phyloP scores from a whole-genome alignment of 2,113 vertebrate genomes.

The Morone chrysops region DNA sequence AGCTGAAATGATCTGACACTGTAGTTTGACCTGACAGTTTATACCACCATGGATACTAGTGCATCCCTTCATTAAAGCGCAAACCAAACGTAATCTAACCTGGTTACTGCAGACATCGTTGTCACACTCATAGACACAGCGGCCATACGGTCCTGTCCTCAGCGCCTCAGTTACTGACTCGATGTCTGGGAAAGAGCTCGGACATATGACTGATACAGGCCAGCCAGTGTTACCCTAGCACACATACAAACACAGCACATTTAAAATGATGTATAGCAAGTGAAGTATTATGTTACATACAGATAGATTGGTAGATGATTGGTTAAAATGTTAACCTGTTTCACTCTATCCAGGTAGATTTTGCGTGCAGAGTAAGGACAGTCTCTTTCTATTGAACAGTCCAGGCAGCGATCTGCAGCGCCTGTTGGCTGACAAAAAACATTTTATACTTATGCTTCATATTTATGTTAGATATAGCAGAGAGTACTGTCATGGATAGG shows the following conservation, averaged over 20 bases:
- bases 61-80: background rate
- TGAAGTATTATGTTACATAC: background rate
- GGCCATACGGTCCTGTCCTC: slow-evolving; percentile 85
- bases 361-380: slow-evolving; percentile 88
- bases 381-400: slow-evolving; percentile 82
- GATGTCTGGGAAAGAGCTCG: slow-evolving; percentile 81
- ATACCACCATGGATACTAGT: background rate
- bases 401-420: slow-evolving; percentile 83
- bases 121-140: slow-evolving; percentile 90
- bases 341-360: slow-evolving; percentile 86
- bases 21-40: too few species aligned
- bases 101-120: slow-evolving; percentile 90
- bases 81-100: slow-evolving; percentile 68
- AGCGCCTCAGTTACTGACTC: slow-evolving; percentile 86
- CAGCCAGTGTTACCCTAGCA: slow-evolving; percentile 82
- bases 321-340: slow-evolving; percentile 65
- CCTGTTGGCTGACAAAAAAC: slow-evolving; percentile 79
- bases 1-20: too few species aligned
- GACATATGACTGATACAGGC: slow-evolving; percentile 87
- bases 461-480: background rate
- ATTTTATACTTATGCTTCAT: background rate
- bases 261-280: background rate
- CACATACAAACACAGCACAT: slow-evolving; percentile 2
- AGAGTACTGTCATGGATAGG: background rate
- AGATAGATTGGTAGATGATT: background rate